Base-by-base conservation (phyloP, 2,888 invertebrate species). In the Dryobotodes eremita region DNA sequence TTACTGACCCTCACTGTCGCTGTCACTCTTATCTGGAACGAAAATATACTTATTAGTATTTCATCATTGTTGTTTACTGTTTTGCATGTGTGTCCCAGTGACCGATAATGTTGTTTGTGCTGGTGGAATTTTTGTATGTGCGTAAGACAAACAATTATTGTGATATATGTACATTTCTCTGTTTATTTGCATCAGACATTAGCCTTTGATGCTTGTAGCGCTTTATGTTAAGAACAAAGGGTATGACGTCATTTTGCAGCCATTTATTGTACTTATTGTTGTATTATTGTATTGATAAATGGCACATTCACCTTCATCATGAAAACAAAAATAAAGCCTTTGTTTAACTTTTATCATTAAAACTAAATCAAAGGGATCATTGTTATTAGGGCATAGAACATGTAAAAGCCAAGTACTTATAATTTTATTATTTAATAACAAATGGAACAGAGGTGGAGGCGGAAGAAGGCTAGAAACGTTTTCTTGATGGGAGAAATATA, bases 1-100 rank as follows among this genome's bases (percentile, higher is more conserved):
- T 98, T 98, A 98, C 97, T 98, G 98, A 97, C 98, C 98, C 97
- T 99, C 98, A 97, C 98, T 99, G 97, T 99, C 98, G 97, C 98
- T 99, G 98, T 99, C 98, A 97, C 98, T 98, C 97, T 98, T 98
- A 97, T 99, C 98, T 99, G 97, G 86, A 97, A 98, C 79, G 48
- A 91, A 91, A 89, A 74, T 42, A 75, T 46, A 74, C 76, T 80
- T 75, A 83, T 86, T 84, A 83, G 69, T 59, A 81, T 89, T 86
- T 80, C 87, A 78, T 89, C 81, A 90, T 89, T 83, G 79, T 84
- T 86, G 82, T 89, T 75, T 82, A 79, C 69, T 75, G 26, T 62
- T 42, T 70, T 68, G 42, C 62, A 42, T 79, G 55, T 48, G 72
- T 68, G 55, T 53, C 71, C 75, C 72, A 72, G 23, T 79, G 65